Evolutionary conservation across 2,113 vertebrate genomes (phyloP).

Genomic region (Lophochroa leadbeateri): DNA sequence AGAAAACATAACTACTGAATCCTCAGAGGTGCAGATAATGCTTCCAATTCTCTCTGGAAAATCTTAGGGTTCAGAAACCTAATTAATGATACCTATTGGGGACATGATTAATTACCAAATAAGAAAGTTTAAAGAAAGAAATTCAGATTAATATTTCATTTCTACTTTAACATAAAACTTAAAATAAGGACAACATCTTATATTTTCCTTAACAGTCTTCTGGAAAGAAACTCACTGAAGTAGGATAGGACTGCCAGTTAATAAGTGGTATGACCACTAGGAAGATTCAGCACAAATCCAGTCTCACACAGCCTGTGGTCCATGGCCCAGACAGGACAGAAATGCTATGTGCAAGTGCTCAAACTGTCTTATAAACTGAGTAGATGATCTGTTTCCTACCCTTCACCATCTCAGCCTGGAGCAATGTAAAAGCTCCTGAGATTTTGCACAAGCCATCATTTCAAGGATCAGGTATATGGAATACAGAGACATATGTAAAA

Average conservation of each 20-base stretch:
- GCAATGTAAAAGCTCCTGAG: neutral
- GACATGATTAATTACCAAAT: conserved; percentile 51
- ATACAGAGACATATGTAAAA: neutral
- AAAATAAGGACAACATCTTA: conserved; percentile 4
- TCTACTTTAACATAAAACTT: conserved; percentile 30
- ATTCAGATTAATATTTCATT: conserved; percentile 54
- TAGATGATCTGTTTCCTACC: neutral
- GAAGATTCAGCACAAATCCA: neutral
- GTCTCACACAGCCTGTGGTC: rapidly evolving
- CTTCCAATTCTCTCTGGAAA: conserved; percentile 11
- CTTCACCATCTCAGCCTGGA: neutral
- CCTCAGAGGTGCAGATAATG: conserved; percentile 1
- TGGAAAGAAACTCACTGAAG: neutral
- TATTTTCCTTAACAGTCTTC: neutral
- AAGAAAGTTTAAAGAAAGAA: conserved; percentile 27
- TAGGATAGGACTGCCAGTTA: neutral
- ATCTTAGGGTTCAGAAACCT: conserved; percentile 30
- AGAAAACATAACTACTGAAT: neutral
- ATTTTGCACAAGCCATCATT: neutral
- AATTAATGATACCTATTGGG: conserved; percentile 54
- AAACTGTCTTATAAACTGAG: neutral
- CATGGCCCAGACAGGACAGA: neutral
- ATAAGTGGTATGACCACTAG: neutral
- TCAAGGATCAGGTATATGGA: neutral
- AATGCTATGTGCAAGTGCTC: neutral